These are phyloP conservation scores for Tinamus guttatus DNA, from an alignment of 2,113 vertebrate species.

Conservation along the genomic window DNA sequence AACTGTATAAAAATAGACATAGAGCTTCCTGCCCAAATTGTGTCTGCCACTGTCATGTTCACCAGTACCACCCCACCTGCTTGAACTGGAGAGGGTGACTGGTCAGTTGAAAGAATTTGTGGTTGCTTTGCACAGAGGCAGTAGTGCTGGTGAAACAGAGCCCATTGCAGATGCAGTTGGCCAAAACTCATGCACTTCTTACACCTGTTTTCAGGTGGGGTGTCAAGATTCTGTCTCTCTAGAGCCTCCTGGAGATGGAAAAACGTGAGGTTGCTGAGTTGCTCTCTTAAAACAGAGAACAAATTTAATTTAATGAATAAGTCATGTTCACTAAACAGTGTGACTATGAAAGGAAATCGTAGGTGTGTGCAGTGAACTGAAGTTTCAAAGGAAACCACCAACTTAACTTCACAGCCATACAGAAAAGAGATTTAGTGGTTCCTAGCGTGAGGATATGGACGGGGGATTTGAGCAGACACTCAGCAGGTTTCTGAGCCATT, in stretches of 20 bases:
- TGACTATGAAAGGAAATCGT: neutral
- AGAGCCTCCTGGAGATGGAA: neutral
- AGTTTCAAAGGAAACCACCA: neutral
- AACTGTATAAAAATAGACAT: neutral
- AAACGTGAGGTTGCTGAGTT: neutral
- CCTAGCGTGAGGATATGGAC: neutral
- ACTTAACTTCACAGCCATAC: neutral
- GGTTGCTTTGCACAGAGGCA: neutral
- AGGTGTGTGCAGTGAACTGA: neutral
- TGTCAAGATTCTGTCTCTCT: neutral
- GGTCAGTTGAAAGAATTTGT: neutral
- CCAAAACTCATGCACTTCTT: neutral
- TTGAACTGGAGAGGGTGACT: neutral
- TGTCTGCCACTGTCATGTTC: accelerated
- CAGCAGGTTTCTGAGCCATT: neutral
- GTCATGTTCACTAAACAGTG: accelerated
- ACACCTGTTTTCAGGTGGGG: accelerated
- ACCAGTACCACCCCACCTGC: neutral
- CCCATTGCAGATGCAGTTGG: neutral
- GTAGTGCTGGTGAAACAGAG: neutral
- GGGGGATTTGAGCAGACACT: neutral
- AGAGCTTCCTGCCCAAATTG: neutral
- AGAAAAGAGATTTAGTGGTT: neutral
- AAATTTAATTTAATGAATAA: neutral
- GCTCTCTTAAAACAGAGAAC: neutral